phyloP scores from a whole-genome alignment of 2,797 vertebrate species.

The Loris lydekkerianus region DNA sequence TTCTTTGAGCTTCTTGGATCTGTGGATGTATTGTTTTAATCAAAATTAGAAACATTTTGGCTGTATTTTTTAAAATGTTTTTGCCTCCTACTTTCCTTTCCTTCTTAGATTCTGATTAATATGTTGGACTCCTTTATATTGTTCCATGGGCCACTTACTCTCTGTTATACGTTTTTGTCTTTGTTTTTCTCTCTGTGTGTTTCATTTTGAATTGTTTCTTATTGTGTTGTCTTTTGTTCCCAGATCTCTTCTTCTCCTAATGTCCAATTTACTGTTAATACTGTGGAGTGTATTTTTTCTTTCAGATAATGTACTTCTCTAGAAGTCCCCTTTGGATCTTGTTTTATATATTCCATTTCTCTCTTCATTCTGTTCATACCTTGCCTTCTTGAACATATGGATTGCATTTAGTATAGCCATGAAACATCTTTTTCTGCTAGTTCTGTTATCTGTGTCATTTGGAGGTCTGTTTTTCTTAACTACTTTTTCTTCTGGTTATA shows the following conservation, averaged over 20 bases:
- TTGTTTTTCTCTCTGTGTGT: neutral
- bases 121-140: neutral
- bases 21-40: neutral
- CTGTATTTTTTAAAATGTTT: neutral
- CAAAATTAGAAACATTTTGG: conserved; percentile 22
- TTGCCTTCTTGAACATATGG: neutral
- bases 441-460: conserved; percentile 3
- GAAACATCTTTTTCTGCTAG: neutral
- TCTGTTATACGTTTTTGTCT: neutral
- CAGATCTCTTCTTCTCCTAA: conserved; percentile 15
- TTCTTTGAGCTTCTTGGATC: conserved; percentile 23
- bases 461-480: neutral
- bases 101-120: neutral
- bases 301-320: neutral
- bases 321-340: neutral
- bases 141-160: neutral
- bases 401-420: neutral
- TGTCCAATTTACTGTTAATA: neutral
- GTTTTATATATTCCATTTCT: neutral
- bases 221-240: neutral
- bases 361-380: neutral
- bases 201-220: conserved; percentile 54
- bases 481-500: neutral
- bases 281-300: neutral
- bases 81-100: neutral